Evolutionary conservation across 2,113 vertebrate genomes (phyloP).

Genomic region (Nycticebus coucang): DNA sequence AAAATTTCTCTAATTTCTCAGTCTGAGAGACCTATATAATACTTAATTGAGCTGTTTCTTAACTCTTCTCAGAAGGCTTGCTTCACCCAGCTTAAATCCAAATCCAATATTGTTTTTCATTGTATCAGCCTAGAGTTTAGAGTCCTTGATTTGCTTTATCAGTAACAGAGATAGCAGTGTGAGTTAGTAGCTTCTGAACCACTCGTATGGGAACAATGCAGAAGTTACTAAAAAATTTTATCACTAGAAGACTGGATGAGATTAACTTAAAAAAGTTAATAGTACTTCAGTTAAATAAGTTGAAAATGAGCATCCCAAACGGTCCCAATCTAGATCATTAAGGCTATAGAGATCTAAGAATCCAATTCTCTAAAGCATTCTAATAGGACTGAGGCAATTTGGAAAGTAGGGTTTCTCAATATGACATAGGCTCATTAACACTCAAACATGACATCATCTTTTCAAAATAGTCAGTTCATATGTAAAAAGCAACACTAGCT

Average conservation of each 20-base stretch:
- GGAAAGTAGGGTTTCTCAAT: constrained; percentile 55
- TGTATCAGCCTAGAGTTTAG: background rate
- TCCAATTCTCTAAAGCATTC: constrained; percentile 49
- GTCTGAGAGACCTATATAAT: constrained; percentile 8
- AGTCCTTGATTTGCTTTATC: constrained; percentile 42
- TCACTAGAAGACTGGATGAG: constrained; percentile 45
- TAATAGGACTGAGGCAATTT: constrained; percentile 44
- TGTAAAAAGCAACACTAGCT: constrained; percentile 25
- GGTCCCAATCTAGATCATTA: constrained; percentile 52
- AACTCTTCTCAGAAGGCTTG: constrained; percentile 20
- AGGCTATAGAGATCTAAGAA: constrained; percentile 23
- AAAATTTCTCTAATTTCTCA: constrained; percentile 45
- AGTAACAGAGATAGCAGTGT: constrained; percentile 47
- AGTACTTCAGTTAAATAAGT: constrained; percentile 49
- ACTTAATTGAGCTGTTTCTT: constrained; percentile 46
- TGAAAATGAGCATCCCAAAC: constrained; percentile 29
- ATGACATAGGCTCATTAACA: constrained; percentile 54
- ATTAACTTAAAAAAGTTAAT: constrained; percentile 32
- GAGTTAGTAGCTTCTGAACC: background rate
- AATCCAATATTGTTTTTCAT: constrained; percentile 35
- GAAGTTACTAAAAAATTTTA: constrained; percentile 9
- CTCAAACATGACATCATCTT: constrained; percentile 58
- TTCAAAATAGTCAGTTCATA: constrained; percentile 59
- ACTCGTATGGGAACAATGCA: constrained; percentile 28
- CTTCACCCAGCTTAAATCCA: constrained; percentile 52